Evolutionary conservation across 2,113 vertebrate species (phyloP).

Genomic region (Channa argus): DNA sequence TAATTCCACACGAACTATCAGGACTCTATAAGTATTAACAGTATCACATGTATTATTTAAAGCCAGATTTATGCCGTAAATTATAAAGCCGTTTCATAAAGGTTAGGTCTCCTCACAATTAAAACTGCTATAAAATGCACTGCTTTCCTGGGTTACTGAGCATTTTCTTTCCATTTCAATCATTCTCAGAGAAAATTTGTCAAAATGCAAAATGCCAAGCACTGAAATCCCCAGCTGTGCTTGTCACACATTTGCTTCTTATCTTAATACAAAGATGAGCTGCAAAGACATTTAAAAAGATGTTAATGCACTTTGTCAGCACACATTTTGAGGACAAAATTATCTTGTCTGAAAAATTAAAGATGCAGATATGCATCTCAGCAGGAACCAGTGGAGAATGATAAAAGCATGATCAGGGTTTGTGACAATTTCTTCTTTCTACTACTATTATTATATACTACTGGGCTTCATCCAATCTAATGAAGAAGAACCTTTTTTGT

Average conservation of each 20-base stretch:
- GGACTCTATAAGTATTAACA: too few species aligned
- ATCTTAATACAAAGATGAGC: constrained; percentile 17
- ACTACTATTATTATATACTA: too few species aligned
- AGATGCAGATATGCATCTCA: constrained; percentile 26
- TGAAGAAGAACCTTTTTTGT: too few species aligned
- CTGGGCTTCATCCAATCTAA: too few species aligned
- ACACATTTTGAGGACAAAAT: not conserved
- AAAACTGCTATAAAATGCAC: not conserved
- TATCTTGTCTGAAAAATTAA: not conserved
- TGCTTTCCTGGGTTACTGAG: constrained; percentile 56
- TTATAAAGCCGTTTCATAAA: too few species aligned
- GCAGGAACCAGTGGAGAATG: too few species aligned
- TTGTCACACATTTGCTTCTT: constrained; percentile 32
- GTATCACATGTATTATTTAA: too few species aligned
- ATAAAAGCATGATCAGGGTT: too few species aligned
- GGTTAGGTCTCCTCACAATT: too few species aligned
- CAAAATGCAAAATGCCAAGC: constrained; percentile 61
- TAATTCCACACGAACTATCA: too few species aligned
- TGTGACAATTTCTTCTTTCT: too few species aligned
- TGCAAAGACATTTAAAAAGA: not conserved
- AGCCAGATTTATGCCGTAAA: too few species aligned
- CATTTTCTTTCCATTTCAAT: constrained; percentile 71
- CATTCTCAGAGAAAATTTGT: constrained; percentile 63
- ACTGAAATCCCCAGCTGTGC: constrained; percentile 31
- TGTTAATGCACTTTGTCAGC: not conserved